Conservation (phyloP, 92 coral and sea anemone species). For the Epizoanthus ramosus region DNA sequence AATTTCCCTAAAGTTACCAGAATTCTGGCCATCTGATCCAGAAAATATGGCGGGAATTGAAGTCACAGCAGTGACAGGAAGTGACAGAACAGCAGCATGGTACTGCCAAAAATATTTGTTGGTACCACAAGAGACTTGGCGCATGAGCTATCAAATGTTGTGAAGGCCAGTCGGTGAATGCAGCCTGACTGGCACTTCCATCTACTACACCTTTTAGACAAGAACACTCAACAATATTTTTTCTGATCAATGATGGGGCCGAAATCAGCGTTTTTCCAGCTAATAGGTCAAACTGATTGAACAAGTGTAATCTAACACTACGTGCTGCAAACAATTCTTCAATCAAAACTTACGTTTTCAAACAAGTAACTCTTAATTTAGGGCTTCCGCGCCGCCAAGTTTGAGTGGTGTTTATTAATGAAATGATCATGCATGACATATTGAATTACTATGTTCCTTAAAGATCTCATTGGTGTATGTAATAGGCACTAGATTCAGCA, state of each 20-base stretch:
- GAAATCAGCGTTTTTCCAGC: conserved; percentile 57
- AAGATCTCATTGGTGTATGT: conserved; percentile 26
- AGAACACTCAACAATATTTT: neutral
- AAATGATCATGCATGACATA: too few species aligned
- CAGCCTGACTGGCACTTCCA: conserved; percentile 44
- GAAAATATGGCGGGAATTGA: conserved; percentile 2
- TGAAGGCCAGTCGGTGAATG: conserved; percentile 56
- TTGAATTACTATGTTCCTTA: conserved; percentile 13
- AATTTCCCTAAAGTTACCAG: conserved; percentile 9
- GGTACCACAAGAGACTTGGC: conserved; percentile 54
- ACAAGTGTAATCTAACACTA: neutral
- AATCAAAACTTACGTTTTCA: too few species aligned
- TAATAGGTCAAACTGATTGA: conserved; percentile 24
- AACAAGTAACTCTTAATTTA: too few species aligned
- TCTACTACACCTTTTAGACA: conserved; percentile 45
- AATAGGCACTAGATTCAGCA: conserved; percentile 20
- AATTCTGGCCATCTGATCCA: conserved; percentile 40
- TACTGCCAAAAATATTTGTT: conserved; percentile 9
- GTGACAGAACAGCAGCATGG: neutral
- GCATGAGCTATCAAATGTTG: conserved; percentile 45
- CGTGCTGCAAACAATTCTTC: too few species aligned
- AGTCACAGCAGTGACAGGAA: neutral
- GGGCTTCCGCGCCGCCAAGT: too few species aligned
- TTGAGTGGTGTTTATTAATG: too few species aligned
- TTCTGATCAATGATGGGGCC: conserved; percentile 57